These are phyloP conservation scores for Catostomus latipinnis DNA, from an alignment of 2,797 vertebrate species.

Conservation along the genomic window DNA sequence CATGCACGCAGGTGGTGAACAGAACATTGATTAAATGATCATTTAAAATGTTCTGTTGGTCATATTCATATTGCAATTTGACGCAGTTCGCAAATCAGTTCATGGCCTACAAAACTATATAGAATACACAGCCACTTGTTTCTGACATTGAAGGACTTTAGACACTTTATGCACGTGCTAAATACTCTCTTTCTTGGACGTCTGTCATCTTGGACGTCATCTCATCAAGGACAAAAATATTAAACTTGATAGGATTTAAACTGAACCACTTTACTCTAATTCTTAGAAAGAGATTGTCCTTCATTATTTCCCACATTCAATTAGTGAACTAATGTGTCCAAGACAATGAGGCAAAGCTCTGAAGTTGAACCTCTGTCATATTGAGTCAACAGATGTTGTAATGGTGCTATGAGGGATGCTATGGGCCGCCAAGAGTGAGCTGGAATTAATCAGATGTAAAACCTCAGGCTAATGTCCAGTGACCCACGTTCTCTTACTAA, in stretches of 20 bases:
- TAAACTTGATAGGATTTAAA: neutral
- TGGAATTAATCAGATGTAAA: constrained; percentile 55
- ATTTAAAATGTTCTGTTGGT: too few relatives aligned
- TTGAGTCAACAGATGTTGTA: constrained; percentile 35
- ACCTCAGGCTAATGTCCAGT: constrained; percentile 41
- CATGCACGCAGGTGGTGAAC: too few relatives aligned
- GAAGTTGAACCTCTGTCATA: constrained; percentile 25
- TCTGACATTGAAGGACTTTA: neutral
- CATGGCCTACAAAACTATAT: neutral
- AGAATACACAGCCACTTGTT: too few relatives aligned
- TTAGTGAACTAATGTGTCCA: constrained; percentile 31
- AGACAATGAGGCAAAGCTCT: constrained; percentile 26
- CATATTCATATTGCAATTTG: too few relatives aligned
- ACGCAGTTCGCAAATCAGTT: too few relatives aligned
- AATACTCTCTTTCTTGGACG: neutral
- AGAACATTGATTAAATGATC: too few relatives aligned
- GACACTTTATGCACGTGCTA: neutral
- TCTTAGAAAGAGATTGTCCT: constrained; percentile 24
- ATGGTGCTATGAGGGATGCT: constrained; percentile 42
- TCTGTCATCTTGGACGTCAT: neutral
- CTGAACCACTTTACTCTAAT: neutral
- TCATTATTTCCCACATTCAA: constrained; percentile 33
- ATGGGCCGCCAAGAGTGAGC: constrained; percentile 52
- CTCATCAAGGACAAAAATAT: too few relatives aligned
- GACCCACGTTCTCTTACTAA: constrained; percentile 6